phyloP scores from a whole-genome alignment of 2,113 vertebrate species.

The Austrofundulus limnaeus region DNA sequence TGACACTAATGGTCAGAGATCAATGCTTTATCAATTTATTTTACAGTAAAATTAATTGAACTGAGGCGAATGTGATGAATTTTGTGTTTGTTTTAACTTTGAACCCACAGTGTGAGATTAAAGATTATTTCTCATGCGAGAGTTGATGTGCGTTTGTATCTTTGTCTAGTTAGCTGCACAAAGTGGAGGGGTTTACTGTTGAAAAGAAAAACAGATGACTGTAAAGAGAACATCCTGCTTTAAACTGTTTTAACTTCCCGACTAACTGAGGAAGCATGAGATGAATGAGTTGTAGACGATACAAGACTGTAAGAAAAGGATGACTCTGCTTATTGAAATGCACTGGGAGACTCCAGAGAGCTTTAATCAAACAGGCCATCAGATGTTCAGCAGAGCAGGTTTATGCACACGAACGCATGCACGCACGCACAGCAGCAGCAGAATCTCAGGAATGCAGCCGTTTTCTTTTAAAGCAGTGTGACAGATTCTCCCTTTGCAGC shows the following conservation, averaged over 20 bases:
- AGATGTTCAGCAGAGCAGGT: constrained; percentile 43
- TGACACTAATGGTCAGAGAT: too few species aligned
- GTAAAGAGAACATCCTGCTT: constrained; percentile 11
- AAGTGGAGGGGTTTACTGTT: not conserved
- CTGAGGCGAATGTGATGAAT: not conserved
- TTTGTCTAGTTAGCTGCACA: too few species aligned
- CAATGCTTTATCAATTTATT: too few species aligned
- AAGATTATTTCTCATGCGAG: constrained; percentile 35
- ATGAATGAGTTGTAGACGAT: not conserved
- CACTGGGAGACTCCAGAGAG: constrained; percentile 25
- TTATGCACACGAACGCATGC: constrained; percentile 8
- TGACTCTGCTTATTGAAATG: constrained; percentile 38
- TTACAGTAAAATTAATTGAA: not conserved
- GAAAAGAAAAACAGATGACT: constrained; percentile 24
- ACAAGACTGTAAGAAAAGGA: not conserved
- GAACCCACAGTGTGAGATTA: constrained; percentile 35
- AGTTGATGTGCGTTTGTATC: too few species aligned
- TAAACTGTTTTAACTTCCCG: not conserved
- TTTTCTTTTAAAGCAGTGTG: constrained; percentile 41
- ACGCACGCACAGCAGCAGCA: not conserved
- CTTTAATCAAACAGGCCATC: constrained; percentile 44
- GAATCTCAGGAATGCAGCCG: constrained; percentile 43
- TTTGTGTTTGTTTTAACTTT: too few species aligned
- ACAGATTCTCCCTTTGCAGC: constrained; percentile 10
- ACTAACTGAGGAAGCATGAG: constrained; percentile 17